A percentile compares a stretch with the other conserved stretches of the same genome.
These are phyloP conservation scores for Morbakka virulenta DNA, from an alignment of 30 jellyfish, hydroid and myxozoan genomes.

Conservation along the genomic window DNA sequence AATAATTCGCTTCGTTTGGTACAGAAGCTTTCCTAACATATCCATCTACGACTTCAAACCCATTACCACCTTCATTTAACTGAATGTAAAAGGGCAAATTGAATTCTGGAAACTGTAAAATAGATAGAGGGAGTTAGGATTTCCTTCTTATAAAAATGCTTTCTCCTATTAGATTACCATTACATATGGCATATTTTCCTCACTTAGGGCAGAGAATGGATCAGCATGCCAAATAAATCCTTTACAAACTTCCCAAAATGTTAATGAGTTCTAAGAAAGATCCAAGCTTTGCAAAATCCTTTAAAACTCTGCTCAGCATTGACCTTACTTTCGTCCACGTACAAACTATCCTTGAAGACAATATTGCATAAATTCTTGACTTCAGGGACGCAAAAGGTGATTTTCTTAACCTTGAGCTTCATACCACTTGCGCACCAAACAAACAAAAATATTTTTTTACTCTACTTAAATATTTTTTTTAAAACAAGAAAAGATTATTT, in stretches of 20 bases:
- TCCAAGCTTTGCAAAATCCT: slow-evolving; percentile 19
- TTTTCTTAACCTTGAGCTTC: slow-evolving; percentile 25
- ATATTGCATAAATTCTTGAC: slow-evolving; percentile 39
- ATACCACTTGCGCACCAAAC: slow-evolving; percentile 10
- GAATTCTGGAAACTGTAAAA: slow-evolving; percentile 26
- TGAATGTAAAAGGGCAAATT: slow-evolving; percentile 22
- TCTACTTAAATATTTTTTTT: slow-evolving; percentile 12
- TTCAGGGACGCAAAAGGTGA: slow-evolving; percentile 22
- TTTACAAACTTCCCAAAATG: slow-evolving; percentile 25
- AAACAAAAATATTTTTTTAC: not conserved
- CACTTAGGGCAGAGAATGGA: slow-evolving; percentile 23
- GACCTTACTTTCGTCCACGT: slow-evolving; percentile 19
- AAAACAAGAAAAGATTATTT: slow-evolving; percentile 28
- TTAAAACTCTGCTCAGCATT: slow-evolving; percentile 4
- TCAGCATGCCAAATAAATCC: slow-evolving; percentile 31
- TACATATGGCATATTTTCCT: not conserved
- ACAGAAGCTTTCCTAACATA: slow-evolving; percentile 17
- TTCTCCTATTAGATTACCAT: slow-evolving; percentile 20
- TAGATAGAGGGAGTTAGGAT: slow-evolving; percentile 27
- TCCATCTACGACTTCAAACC: slow-evolving; percentile 10
- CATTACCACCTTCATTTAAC: slow-evolving; percentile 32
- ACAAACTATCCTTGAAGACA: slow-evolving; percentile 22
- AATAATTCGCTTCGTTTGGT: slow-evolving; percentile 1
- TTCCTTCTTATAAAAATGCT: slow-evolving; percentile 34
- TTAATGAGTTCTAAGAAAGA: slow-evolving; percentile 35